Conservation (phyloP, 2,797 vertebrate genomes). For the Characodon lateralis region DNA sequence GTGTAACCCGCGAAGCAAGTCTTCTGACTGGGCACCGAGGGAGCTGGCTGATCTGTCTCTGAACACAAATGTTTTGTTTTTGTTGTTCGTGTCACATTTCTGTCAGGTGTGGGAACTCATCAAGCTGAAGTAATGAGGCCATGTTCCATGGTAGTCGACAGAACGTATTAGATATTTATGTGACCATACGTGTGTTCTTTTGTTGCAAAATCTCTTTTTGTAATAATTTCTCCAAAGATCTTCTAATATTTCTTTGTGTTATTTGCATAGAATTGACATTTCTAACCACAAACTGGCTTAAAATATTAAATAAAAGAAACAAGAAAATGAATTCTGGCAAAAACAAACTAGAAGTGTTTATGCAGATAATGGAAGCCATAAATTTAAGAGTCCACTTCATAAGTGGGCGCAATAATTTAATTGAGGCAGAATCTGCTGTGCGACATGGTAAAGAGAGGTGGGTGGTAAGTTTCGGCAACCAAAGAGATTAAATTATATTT, state of each 20-base stretch:
- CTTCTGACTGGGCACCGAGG: conserved; percentile 63
- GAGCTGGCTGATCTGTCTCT: conserved; percentile 65
- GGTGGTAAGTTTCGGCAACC: conserved; percentile 56
- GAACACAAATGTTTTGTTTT: conserved; percentile 70
- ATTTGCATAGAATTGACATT: conserved; percentile 13
- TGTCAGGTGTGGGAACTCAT: conserved; percentile 81
- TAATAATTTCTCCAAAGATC: conserved; percentile 29
- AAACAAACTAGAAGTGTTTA: conserved; percentile 8
- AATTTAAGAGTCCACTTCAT: conserved; percentile 30
- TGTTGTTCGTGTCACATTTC: conserved; percentile 73
- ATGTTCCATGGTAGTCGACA: conserved; percentile 64
- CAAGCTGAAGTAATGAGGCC: conserved; percentile 83
- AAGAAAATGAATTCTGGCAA: conserved; percentile 6
- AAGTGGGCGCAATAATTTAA: conserved; percentile 64
- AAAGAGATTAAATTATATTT: conserved; percentile 56
- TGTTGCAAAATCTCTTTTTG: conserved; percentile 34
- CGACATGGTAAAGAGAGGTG: conserved; percentile 58
- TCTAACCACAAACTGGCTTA: background rate
- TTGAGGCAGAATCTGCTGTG: conserved; percentile 54
- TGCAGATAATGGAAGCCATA: conserved; percentile 24
- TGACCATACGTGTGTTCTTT: conserved; percentile 53
- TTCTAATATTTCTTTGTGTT: conserved; percentile 11
- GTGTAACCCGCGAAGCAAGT: conserved; percentile 59
- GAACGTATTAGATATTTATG: conserved; percentile 67
- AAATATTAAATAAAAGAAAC: background rate